Base-by-base conservation (phyloP, 1,140 invertebrate genomes). In the Zaprionus vittiger region DNA sequence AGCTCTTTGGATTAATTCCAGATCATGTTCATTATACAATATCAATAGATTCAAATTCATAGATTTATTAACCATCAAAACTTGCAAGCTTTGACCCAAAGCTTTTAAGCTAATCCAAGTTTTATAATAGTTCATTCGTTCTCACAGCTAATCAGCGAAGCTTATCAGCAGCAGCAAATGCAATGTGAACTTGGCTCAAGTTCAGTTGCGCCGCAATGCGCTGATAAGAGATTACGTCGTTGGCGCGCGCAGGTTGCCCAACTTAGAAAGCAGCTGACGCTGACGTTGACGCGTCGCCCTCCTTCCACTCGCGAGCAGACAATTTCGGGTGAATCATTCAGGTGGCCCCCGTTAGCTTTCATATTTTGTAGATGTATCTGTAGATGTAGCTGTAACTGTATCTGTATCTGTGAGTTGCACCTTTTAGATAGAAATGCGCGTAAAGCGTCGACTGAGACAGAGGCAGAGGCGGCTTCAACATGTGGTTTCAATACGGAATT, bases 371-470 rank as follows among this genome's bases (percentile, higher is more conserved):
- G 14, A 14, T 44, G 24, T 34, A 2, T 9, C n/a, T 17, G 34
- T 56, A 5, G 2, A 2, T 54, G 47, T 49, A 14, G 1, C 14
- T 52, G 14, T 47, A 15, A 60, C 41, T 59, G 5, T 59, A 52
- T 49, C 24, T 64, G 67, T 59, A 34, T 64, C 28, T 44, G 63
- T 38, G 52, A 52, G 71, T 72, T 76, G 73, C 73, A 76, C 73
- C 78, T 71, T 80, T 81, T 75, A 74, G 67, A 75, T 79, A 76
- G 84, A 84, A 89, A 79, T 90, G 84, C 84, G 85, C 84, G 84
- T 87, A 81, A 67, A 77, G 49, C 61, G 54, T 52, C 20, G 63
- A 59, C 47, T 49, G 55, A 62, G 68, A 75, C 84, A 17, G 41
- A 17, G 41, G 41, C n/a, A 17, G 41, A 44, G 41, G n/a, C 47